Evolutionary conservation across 2,113 vertebrate species (phyloP).

Genomic region (Zeus faber): DNA sequence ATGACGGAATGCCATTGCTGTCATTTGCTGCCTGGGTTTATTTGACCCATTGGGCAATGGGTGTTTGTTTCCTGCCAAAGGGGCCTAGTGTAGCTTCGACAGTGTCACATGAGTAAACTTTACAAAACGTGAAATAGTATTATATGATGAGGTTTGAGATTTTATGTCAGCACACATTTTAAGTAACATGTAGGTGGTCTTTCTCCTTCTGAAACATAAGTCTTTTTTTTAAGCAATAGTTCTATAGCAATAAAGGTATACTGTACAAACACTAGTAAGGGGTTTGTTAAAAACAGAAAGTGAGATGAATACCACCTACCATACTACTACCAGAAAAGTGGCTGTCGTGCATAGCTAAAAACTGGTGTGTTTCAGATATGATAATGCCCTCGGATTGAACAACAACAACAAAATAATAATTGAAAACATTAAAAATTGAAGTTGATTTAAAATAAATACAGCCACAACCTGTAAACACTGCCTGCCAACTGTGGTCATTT

Average conservation of each 20-base stretch:
- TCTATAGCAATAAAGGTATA: no score
- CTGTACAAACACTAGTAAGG: neutral
- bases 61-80: neutral
- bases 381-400: conserved; percentile 4
- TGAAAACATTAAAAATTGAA: no score
- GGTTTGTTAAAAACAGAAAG: neutral
- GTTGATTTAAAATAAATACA: conserved; percentile 14
- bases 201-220: neutral
- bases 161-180: neutral
- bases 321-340: neutral
- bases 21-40: neutral
- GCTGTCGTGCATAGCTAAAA: conserved; percentile 8
- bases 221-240: neutral
- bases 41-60: neutral
- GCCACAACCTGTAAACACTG: conserved; percentile 62
- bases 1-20: neutral
- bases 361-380: neutral
- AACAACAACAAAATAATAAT: neutral
- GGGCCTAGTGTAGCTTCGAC: neutral
- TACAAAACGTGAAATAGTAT: neutral
- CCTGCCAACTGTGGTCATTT: conserved; percentile 42
- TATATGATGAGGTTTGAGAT: neutral
- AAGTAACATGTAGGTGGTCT: neutral
- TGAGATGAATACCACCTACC: neutral
- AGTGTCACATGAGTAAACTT: neutral